Conservation (phyloP, 1,140 invertebrate genomes). For the Octopus bimaculoides region DNA sequence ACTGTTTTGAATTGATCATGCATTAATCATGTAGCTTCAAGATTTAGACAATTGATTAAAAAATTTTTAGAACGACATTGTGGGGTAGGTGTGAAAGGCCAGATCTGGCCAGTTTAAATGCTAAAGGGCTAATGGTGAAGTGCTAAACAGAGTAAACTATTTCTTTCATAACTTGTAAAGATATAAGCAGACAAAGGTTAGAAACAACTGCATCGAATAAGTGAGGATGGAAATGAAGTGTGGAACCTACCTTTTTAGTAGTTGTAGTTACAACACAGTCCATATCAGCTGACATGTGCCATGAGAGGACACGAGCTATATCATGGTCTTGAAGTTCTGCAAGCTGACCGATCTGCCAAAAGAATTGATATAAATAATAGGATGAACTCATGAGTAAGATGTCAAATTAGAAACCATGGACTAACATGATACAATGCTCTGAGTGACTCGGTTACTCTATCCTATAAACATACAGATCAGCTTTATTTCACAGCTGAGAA, state of each 20-base stretch:
- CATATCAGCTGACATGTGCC: constrained; percentile 59
- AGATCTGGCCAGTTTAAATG: no score
- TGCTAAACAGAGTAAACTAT: background rate
- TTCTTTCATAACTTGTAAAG: no score
- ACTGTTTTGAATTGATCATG: no score
- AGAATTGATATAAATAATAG: background rate
- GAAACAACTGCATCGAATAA: background rate
- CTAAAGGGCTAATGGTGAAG: background rate
- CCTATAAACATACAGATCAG: no score
- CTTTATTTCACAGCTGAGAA: no score
- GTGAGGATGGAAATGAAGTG: background rate
- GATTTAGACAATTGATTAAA: no score
- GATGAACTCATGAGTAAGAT: background rate
- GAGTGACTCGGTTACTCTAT: no score
- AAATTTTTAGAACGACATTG: no score
- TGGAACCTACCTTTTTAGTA: constrained; percentile 47
- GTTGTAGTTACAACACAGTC: constrained; percentile 56
- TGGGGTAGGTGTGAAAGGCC: no score
- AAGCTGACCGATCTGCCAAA: constrained; percentile 53
- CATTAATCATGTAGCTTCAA: no score
- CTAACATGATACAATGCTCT: no score
- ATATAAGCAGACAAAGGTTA: background rate
- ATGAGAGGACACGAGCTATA: constrained; percentile 53
- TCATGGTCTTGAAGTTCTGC: constrained; percentile 48
- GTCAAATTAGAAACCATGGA: no score